These are phyloP conservation scores for Coilia nasus DNA, from an alignment of 2,797 vertebrate genomes.

Conservation along the genomic window DNA sequence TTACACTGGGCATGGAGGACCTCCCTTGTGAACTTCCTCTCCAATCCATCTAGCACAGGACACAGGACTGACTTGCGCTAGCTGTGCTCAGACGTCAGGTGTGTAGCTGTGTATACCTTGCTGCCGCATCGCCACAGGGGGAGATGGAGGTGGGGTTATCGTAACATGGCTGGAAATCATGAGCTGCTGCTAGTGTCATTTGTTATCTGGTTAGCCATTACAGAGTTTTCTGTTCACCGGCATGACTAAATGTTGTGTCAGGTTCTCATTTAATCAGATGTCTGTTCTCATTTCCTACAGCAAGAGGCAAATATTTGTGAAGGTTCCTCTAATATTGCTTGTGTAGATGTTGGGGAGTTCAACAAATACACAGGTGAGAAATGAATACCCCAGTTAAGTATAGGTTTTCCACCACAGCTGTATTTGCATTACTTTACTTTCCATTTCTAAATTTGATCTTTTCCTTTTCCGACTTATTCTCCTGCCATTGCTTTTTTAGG, in stretches of 20 bases:
- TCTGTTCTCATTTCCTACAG: neutral
- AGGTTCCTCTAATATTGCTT: neutral
- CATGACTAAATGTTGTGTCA: conserved; percentile 6
- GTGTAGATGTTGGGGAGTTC: neutral
- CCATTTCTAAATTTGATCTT: neutral
- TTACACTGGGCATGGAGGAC: neutral
- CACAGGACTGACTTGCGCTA: neutral
- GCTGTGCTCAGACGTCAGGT: neutral
- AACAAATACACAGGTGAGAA: neutral
- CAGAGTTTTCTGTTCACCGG: neutral
- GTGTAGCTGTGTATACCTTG: neutral
- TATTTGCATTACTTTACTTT: neutral
- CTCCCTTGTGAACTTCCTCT: neutral
- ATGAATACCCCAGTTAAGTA: neutral
- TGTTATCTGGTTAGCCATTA: neutral
- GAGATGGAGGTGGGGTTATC: neutral
- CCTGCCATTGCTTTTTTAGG: neutral
- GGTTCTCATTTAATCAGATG: neutral
- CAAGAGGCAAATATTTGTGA: neutral
- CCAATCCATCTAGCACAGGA: neutral
- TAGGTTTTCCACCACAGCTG: neutral
- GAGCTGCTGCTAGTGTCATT: neutral
- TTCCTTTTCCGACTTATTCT: neutral
- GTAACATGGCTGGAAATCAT: neutral
- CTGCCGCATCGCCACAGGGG: neutral